Conservation (phyloP, 1,140 invertebrate species). For the Ceratina australensis region DNA sequence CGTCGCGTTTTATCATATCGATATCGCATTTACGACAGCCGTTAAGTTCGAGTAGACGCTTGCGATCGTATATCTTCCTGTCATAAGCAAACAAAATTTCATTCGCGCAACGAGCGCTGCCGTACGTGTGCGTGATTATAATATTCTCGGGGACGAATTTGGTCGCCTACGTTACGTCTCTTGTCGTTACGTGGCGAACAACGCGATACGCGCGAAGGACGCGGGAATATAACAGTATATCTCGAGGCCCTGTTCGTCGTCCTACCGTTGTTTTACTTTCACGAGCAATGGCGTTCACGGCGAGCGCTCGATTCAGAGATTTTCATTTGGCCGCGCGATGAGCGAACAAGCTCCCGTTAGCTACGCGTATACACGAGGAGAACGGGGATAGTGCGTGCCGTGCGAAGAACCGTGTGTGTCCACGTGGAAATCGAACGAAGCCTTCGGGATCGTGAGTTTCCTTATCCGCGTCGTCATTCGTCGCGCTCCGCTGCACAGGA, state of each 20-base stretch:
- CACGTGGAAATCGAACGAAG: slow-evolving; percentile 57
- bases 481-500: slow-evolving; percentile 43
- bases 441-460: slow-evolving; percentile 42
- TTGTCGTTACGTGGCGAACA: slow-evolving; percentile 1
- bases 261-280: background rate
- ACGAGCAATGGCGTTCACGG: background rate
- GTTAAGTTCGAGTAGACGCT: too few species aligned
- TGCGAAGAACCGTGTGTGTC: slow-evolving; percentile 38
- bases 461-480: slow-evolving; percentile 53
- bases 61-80: background rate
- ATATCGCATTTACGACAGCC: too few species aligned
- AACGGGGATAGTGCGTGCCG: background rate
- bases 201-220: slow-evolving; percentile 19
- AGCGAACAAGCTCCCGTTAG: background rate
- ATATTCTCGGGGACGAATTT: background rate
- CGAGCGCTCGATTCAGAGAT: background rate
- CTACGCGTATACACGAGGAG: background rate
- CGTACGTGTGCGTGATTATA: too few species aligned
- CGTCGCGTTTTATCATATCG: too few species aligned
- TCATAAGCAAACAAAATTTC: background rate
- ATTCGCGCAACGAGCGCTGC: too few species aligned
- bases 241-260: background rate
- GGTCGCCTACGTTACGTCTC: slow-evolving; percentile 14
- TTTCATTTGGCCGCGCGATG: background rate
- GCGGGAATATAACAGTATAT: slow-evolving; percentile 9